Evolutionary conservation across 2,113 vertebrate genomes (phyloP).

Genomic region (Arvicanthis niloticus): DNA sequence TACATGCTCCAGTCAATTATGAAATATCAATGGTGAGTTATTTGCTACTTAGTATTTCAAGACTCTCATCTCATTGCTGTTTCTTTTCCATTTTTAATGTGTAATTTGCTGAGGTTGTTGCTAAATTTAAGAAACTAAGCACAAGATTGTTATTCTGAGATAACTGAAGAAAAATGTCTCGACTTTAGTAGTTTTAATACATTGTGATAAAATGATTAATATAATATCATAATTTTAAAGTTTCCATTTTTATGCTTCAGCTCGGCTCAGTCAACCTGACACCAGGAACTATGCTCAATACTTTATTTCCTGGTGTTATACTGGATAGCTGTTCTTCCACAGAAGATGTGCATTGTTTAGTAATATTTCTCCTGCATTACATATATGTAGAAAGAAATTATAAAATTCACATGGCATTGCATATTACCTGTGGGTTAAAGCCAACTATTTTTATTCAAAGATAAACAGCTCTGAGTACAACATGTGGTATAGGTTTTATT

Average conservation of each 20-base stretch:
- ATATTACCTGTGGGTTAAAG: background rate
- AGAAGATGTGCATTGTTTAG: background rate
- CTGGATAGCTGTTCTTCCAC: no score
- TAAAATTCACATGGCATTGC: background rate
- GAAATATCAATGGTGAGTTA: background rate
- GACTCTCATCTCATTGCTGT: background rate
- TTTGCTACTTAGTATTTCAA: background rate
- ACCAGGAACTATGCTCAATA: background rate
- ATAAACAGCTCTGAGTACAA: no score
- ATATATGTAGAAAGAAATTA: background rate
- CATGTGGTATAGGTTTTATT: no score
- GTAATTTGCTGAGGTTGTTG: background rate
- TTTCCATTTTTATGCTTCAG: background rate
- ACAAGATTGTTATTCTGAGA: background rate
- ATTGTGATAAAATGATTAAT: background rate
- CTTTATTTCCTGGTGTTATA: background rate
- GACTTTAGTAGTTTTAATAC: background rate
- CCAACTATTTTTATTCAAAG: background rate
- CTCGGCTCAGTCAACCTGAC: background rate
- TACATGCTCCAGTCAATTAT: background rate
- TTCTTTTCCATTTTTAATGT: slow-evolving; percentile 2
- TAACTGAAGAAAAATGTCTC: background rate
- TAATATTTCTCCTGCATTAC: background rate
- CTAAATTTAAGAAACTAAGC: background rate
- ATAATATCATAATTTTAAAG: background rate